Evolutionary conservation across 1,140 invertebrate species (phyloP).

Genomic region (Phthorimaea operculella): DNA sequence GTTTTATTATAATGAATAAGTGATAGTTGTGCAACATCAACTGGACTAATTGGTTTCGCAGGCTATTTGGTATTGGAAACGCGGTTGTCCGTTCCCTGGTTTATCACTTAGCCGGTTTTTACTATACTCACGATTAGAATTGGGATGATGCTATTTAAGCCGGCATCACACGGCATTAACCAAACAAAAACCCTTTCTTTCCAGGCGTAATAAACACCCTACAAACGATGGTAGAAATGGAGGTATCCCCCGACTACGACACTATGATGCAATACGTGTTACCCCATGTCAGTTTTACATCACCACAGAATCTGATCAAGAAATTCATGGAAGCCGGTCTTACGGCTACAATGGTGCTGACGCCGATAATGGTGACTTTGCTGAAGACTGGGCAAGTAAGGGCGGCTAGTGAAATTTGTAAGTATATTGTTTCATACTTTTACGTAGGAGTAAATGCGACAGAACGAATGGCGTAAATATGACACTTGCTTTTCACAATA

Average conservation of each 20-base stretch:
- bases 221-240: constrained; percentile 59
- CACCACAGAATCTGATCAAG: constrained; percentile 59
- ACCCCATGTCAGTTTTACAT: constrained; percentile 61
- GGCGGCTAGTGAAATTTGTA: constrained; percentile 59
- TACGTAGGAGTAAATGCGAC: not conserved
- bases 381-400: constrained; percentile 57
- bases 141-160: too few relatives aligned
- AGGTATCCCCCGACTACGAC: constrained; percentile 64
- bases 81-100: too few relatives aligned
- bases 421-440: constrained; percentile 19
- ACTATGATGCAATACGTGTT: constrained; percentile 67
- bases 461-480: too few relatives aligned
- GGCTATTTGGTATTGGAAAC: too few relatives aligned
- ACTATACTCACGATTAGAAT: too few relatives aligned
- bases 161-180: too few relatives aligned
- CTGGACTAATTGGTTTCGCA: too few relatives aligned
- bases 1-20: too few relatives aligned
- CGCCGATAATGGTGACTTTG: constrained; percentile 62
- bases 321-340: constrained; percentile 62
- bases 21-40: too few relatives aligned
- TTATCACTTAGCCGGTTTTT: too few relatives aligned
- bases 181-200: not conserved
- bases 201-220: constrained; percentile 66
- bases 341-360: constrained; percentile 40
- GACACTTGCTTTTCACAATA: too few relatives aligned